A percentile compares a stretch with the other conserved stretches of the same genome.
Conservation (phyloP, 2,888 invertebrate genomes). For the Drosophila rubida region DNA sequence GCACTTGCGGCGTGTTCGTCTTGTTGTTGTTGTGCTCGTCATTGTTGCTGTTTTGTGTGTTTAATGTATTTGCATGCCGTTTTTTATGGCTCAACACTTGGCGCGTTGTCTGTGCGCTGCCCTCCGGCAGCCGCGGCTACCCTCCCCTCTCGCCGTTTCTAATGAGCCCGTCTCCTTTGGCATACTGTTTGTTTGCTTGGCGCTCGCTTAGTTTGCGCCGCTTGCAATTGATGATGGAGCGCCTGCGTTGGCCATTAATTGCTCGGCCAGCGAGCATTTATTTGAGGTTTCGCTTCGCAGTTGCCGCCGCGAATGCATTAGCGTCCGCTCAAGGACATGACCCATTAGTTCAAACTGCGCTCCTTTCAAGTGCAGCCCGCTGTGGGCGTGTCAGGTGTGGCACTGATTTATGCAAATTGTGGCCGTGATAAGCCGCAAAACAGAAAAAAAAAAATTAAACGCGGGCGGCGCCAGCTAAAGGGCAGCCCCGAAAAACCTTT, state of each 20-base stretch:
- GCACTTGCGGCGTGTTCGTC: background rate
- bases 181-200: slow-evolving; percentile 27
- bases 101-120: slow-evolving; percentile 42
- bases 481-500: background rate
- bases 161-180: background rate
- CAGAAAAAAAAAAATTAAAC: background rate
- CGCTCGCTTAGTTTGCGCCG: slow-evolving; percentile 44
- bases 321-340: slow-evolving; percentile 28
- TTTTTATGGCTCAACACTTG: slow-evolving; percentile 61
- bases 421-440: slow-evolving; percentile 23
- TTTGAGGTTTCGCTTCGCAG: background rate
- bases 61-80: slow-evolving; percentile 52
- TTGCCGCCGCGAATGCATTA: slow-evolving; percentile 36
- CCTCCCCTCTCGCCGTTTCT: background rate
- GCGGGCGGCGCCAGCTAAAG: background rate
- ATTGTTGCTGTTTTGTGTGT: slow-evolving; percentile 33
- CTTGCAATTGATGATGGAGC: slow-evolving; percentile 61
- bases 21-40: slow-evolving; percentile 10
- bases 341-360: slow-evolving; percentile 9
- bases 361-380: slow-evolving; percentile 12
- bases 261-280: slow-evolving; percentile 31
- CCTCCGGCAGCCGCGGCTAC: background rate
- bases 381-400: slow-evolving; percentile 34
- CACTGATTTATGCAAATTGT: slow-evolving; percentile 70
- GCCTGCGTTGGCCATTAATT: slow-evolving; percentile 59